Conservation (phyloP, 1,140 invertebrate genomes). For the Pygmarrhopalites habei region DNA sequence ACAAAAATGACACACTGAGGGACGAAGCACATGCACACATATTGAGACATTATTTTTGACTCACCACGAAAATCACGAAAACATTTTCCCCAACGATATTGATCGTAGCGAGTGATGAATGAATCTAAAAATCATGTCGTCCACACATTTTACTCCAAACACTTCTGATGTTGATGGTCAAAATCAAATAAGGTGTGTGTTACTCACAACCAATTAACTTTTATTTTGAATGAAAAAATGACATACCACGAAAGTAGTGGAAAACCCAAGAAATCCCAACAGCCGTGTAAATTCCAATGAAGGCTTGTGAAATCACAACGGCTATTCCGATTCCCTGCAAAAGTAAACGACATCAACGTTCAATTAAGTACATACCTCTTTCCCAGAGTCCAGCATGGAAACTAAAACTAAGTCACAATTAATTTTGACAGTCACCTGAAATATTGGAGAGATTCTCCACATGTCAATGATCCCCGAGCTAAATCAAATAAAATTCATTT, state of each 20-base stretch:
- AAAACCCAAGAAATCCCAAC: slow-evolving; percentile 83
- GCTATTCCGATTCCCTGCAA: slow-evolving; percentile 70
- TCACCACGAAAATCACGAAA: slow-evolving; percentile 34
- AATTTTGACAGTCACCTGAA: slow-evolving; percentile 52
- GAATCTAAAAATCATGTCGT: not conserved
- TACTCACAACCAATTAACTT: no score
- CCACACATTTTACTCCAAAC: slow-evolving; percentile 1
- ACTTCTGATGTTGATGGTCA: not conserved
- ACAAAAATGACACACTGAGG: not conserved
- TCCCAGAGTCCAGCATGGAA: no score
- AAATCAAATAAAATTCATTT: no score
- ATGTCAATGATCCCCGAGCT: slow-evolving; percentile 78
- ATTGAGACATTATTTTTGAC: not conserved
- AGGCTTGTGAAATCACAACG: slow-evolving; percentile 65
- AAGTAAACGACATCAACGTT: slow-evolving; percentile 1
- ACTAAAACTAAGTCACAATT: not conserved
- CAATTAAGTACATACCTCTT: no score
- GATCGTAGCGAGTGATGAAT: slow-evolving; percentile 63
- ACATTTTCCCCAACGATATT: slow-evolving; percentile 71
- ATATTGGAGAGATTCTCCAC: slow-evolving; percentile 87
- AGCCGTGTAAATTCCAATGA: slow-evolving; percentile 77
- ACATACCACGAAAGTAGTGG: slow-evolving; percentile 63
- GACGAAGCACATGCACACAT: not conserved
- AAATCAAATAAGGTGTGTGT: no score
- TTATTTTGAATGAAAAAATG: slow-evolving; percentile 59